Evolutionary conservation across 2,888 invertebrate species (phyloP).

Genomic region (Chorisops tibialis): DNA sequence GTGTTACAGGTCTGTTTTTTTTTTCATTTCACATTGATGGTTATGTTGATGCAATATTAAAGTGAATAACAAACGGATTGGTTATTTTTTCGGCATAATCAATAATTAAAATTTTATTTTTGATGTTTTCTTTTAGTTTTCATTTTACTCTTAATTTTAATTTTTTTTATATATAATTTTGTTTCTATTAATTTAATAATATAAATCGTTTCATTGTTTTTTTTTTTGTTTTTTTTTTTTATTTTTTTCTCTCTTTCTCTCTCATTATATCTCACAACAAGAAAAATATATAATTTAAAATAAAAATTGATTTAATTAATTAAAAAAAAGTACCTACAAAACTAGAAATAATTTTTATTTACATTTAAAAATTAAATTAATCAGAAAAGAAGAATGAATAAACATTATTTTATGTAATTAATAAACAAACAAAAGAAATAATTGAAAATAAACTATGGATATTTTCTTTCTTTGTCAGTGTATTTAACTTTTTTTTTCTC

Average conservation of each 20-base stretch:
- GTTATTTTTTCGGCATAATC: neutral
- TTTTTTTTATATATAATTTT: neutral
- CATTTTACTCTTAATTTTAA: neutral
- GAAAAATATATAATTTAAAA: neutral
- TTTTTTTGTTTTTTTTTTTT: neutral
- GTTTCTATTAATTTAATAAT: neutral
- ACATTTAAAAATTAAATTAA: constrained; percentile 17
- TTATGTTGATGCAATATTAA: too few species aligned
- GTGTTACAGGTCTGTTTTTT: too few species aligned
- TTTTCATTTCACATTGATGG: too few species aligned
- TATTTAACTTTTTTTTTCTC: neutral
- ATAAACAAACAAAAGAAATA: constrained; percentile 7
- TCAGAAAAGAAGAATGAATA: constrained; percentile 4
- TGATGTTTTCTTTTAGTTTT: neutral
- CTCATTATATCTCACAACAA: neutral
- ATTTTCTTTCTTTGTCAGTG: constrained; percentile 4
- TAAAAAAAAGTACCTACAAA: constrained; percentile 6
- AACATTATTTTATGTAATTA: constrained; percentile 6
- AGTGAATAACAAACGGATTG: too few species aligned
- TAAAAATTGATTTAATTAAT: constrained; percentile 5
- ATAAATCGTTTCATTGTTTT: neutral
- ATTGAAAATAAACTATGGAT: neutral
- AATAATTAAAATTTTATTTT: neutral
- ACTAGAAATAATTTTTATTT: constrained; percentile 19
- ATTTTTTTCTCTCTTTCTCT: neutral